Percentiles rank a stretch among this genome's conserved stretches.
Conservation (phyloP, 2,888 invertebrate genomes). For the Drosophila mercatorum region DNA sequence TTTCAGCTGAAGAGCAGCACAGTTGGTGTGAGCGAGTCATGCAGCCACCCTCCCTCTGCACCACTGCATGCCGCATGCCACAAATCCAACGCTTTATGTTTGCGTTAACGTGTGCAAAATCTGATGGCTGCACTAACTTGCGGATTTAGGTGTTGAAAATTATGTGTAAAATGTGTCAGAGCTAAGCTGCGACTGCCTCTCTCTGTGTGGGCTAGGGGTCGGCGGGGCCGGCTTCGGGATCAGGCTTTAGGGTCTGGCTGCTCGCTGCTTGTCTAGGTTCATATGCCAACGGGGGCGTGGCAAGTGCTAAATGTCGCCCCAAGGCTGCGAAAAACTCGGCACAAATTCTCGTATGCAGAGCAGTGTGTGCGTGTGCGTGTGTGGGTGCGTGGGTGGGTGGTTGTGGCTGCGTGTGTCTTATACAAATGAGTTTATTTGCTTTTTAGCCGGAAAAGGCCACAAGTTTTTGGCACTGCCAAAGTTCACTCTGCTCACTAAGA, state of each 20-base stretch:
- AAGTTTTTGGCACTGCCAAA: conserved; percentile 45
- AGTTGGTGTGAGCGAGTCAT: conserved; percentile 3
- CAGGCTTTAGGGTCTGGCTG: conserved; percentile 1
- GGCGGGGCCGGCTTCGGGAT: conserved; percentile 1
- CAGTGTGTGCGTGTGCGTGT: conserved; percentile 4
- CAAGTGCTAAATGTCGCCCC: conserved; percentile 65
- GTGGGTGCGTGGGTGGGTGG: conserved; percentile 4
- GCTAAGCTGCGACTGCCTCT: conserved; percentile 59
- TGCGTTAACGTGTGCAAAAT: conserved; percentile 78
- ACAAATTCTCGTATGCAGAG: conserved; percentile 58
- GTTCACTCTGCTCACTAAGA: conserved; percentile 26
- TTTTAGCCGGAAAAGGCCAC: conserved; percentile 26
- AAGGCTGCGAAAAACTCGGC: conserved; percentile 39
- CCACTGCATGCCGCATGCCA: conserved; percentile 47
- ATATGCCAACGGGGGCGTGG: conserved; percentile 37
- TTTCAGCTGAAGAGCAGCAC: conserved; percentile 1
- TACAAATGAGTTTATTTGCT: conserved; percentile 56
- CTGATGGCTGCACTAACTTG: conserved; percentile 78
- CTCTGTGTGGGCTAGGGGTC: background rate
- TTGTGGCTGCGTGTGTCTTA: conserved; percentile 42
- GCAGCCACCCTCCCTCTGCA: background rate
- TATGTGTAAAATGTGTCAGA: conserved; percentile 79
- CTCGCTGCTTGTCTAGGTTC: conserved; percentile 16
- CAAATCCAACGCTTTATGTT: conserved; percentile 76
- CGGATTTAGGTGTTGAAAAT: conserved; percentile 80